Conservation (phyloP, 1,140 invertebrate species). For the Fopius arisanus region DNA sequence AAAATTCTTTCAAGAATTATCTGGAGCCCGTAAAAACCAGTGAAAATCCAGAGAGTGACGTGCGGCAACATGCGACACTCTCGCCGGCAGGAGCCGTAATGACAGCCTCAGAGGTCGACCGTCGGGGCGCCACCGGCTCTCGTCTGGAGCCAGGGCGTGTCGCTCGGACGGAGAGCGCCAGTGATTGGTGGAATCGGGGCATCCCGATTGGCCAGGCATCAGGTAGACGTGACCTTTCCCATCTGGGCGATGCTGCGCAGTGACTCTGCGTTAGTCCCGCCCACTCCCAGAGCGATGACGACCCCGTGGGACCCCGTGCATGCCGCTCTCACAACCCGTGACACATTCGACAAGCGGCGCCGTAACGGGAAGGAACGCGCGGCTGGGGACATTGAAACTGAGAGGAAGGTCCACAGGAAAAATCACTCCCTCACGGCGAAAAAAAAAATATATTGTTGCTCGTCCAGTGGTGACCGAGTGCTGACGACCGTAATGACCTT, state of each 20-base stretch:
- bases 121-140: constrained; percentile 55
- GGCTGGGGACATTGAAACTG: constrained; percentile 57
- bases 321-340: constrained; percentile 59
- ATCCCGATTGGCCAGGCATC: constrained; percentile 29
- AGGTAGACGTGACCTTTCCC: constrained; percentile 26
- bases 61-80: constrained; percentile 20
- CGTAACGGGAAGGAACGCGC: constrained; percentile 66
- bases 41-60: constrained; percentile 5
- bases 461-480: constrained; percentile 16
- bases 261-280: constrained; percentile 31
- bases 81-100: constrained; percentile 52
- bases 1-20: not conserved
- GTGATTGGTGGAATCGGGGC: constrained; percentile 1
- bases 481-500: not conserved
- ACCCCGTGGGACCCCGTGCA: constrained; percentile 61
- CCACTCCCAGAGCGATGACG: constrained; percentile 28
- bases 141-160: constrained; percentile 11
- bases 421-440: constrained; percentile 34
- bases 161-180: not conserved
- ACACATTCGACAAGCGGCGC: constrained; percentile 66
- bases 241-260: constrained; percentile 42
- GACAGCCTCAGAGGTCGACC: constrained; percentile 44
- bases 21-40: not conserved
- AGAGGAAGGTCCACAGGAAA: constrained; percentile 23
- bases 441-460: not conserved